Evolutionary conservation across 2,797 vertebrate genomes (phyloP).

Genomic region (Betta splendens): DNA sequence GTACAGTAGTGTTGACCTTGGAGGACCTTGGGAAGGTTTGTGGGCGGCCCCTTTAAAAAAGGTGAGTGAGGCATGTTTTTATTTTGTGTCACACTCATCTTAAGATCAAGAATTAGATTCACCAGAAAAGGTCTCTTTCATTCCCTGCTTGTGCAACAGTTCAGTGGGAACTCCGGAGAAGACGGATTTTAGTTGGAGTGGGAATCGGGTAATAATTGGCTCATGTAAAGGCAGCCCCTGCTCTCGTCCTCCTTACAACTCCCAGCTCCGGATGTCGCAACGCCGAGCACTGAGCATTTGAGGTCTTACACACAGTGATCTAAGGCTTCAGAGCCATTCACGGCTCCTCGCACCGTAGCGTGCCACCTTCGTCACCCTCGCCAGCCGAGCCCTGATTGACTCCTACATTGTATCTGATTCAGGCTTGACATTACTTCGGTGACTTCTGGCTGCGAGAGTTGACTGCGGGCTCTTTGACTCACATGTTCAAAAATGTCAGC

Average conservation of each 20-base stretch:
- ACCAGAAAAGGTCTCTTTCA: background rate
- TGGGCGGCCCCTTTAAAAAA: too few species aligned
- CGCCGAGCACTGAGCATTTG: slow-evolving; percentile 5
- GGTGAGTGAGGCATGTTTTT: too few species aligned
- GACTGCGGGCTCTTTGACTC: slow-evolving; percentile 59
- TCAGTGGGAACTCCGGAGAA: slow-evolving; percentile 8
- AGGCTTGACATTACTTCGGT: slow-evolving; percentile 32
- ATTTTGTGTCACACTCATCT: background rate
- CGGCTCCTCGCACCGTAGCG: background rate
- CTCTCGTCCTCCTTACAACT: slow-evolving; percentile 5
- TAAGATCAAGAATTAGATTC: background rate
- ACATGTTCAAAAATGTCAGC: slow-evolving; percentile 50
- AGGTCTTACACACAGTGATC: slow-evolving; percentile 28
- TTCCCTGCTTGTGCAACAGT: slow-evolving; percentile 6
- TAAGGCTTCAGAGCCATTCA: slow-evolving; percentile 31
- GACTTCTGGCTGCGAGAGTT: slow-evolving; percentile 46
- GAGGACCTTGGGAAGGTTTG: too few species aligned
- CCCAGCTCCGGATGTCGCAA: slow-evolving; percentile 1
- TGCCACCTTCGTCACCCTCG: slow-evolving; percentile 29
- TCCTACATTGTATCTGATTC: slow-evolving; percentile 43
- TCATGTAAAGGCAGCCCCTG: background rate
- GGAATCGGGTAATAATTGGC: slow-evolving; percentile 12
- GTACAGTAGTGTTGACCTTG: too few species aligned
- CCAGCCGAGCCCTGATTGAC: slow-evolving; percentile 41
- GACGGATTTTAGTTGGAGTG: background rate